These are phyloP conservation scores for Numenius phaeopus DNA, from an alignment of 2,797 vertebrate genomes.

Conservation along the genomic window DNA sequence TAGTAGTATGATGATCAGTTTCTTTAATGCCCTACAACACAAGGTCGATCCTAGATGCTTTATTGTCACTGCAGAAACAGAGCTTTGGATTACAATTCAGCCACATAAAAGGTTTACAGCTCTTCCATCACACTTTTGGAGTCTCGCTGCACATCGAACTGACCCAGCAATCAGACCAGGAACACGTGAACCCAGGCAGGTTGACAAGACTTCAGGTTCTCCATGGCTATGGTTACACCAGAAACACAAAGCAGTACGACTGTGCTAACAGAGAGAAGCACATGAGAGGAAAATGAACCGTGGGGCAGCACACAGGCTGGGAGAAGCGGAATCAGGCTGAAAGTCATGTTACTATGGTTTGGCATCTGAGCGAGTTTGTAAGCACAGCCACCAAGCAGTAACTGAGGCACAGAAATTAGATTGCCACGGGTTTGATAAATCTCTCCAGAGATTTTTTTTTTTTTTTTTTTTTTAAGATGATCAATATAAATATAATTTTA, in stretches of 20 bases:
- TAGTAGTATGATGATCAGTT: neutral
- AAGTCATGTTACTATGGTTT: neutral
- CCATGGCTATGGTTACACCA: neutral
- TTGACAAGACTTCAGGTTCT: neutral
- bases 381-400: neutral
- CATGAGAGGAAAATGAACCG: neutral
- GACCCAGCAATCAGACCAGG: neutral
- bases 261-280: neutral
- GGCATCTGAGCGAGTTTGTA: neutral
- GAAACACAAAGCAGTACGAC: neutral
- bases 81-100: neutral
- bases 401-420: neutral
- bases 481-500: neutral
- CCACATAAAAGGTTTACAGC: neutral
- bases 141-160: neutral
- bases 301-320: neutral
- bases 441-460: neutral
- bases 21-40: neutral
- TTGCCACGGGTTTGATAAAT: neutral
- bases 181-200: neutral
- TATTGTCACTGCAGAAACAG: neutral
- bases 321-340: neutral
- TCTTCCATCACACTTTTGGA: neutral
- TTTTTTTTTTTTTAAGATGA: neutral
- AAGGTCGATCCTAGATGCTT: neutral